Evolutionary conservation across 2,797 vertebrate genomes (phyloP), one percentile per base, ranked within the genome.

Genomic region (Clarias pachynema): DNA sequence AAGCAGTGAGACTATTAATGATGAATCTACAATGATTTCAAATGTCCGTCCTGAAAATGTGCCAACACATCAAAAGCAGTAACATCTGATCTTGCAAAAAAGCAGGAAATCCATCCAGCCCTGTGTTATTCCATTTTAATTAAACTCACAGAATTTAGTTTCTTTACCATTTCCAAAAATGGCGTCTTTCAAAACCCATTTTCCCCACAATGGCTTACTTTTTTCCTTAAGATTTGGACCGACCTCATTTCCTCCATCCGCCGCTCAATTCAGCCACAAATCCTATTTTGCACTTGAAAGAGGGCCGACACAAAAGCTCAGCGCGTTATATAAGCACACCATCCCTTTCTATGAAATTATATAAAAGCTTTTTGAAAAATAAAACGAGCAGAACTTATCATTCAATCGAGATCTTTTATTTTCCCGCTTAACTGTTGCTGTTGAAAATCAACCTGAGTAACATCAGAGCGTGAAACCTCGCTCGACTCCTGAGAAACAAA

Each of bases 271-370:
- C 81, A 83, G 86, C 89, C 89, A 88, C 92, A 94, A 94, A 95
- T 95, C 94, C 94, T 94, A 92, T 93, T 95, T 95, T 93, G 92
- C 94, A 95, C 93, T 94, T 95, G 91, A 95, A 95, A 94, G 93
- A 92, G 89, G 86, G 90, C 90, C 86, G n/a, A 90, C 92, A 93
- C 92, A 91, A 49, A 88, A 83, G 85, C 82, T 87, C 88, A 90
- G 89, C 88, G 90, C 86, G 87, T 94, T 95, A 93, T 90, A 93
- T 91, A 95, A 95, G 91, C 90, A 84, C 89, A 84, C 89, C 29
- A 69, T 84, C 89, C 90, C 89, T 87, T 90, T 82, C 79, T 85
- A 87, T 89, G 87, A 93, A 90, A 90, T 85, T 88, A 89, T 86
- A 89, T 86, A 91, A 89, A 89, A 89, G 87, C 86, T 88, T 81